These are phyloP conservation scores for Pristionchus entomophagus DNA, from an alignment of 2,888 invertebrate genomes.

Conservation along the genomic window DNA sequence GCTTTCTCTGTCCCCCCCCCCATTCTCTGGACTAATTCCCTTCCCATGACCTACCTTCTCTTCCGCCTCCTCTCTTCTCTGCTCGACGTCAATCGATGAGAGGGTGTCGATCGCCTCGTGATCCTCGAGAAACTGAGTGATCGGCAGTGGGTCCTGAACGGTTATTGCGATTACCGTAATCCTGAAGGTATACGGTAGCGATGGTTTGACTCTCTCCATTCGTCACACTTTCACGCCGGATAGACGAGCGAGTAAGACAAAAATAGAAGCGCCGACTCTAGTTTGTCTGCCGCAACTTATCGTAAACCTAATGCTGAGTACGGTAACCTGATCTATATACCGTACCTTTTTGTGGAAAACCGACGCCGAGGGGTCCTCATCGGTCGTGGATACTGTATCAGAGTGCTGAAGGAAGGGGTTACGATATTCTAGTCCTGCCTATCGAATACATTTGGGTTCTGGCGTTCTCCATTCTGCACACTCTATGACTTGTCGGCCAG, in stretches of 20 bases:
- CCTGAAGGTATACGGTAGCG: not conserved
- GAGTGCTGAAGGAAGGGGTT: not conserved
- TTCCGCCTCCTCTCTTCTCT: not conserved
- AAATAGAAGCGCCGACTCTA: too few species aligned
- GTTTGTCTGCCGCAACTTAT: too few species aligned
- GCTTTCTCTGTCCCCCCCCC: too few species aligned
- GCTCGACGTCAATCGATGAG: conserved; percentile 16
- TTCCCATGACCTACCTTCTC: too few species aligned
- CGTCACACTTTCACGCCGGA: too few species aligned
- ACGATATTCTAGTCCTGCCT: not conserved
- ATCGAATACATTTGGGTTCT: not conserved
- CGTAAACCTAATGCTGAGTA: too few species aligned
- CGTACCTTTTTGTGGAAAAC: conserved; percentile 10
- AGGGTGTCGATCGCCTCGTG: not conserved
- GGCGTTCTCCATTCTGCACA: too few species aligned
- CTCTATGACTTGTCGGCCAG: too few species aligned
- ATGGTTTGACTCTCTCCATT: too few species aligned
- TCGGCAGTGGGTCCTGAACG: conserved; percentile 6
- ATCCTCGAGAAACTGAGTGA: conserved; percentile 13
- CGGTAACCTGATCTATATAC: not conserved
- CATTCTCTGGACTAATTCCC: too few species aligned
- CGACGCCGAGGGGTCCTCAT: not conserved
- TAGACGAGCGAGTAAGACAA: too few species aligned
- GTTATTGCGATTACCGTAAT: not conserved
- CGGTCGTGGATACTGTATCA: not conserved